Conservation (phyloP, 2,113 vertebrate species). For the Nyctereutes procyonoides region DNA sequence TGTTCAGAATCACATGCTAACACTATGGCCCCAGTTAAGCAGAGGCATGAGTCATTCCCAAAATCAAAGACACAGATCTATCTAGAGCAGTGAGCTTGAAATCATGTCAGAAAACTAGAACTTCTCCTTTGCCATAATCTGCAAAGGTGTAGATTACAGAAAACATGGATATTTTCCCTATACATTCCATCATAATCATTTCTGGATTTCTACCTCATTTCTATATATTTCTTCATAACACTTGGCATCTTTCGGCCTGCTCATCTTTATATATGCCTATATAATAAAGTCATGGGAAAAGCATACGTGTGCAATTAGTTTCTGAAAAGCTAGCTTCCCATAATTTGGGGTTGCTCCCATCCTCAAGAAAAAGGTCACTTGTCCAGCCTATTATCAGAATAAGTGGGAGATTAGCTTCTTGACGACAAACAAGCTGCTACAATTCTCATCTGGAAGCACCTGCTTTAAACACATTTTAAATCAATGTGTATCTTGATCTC, state of each 20-base stretch:
- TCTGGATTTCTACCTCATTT: background rate
- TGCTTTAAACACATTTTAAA: background rate
- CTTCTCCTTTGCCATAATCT: background rate
- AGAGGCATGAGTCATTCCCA: constrained; percentile 52
- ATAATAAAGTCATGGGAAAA: constrained; percentile 9
- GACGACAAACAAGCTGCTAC: background rate
- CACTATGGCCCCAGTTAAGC: background rate
- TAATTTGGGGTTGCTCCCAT: background rate
- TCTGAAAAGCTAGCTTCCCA: background rate
- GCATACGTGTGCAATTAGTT: background rate
- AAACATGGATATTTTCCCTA: background rate
- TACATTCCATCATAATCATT: background rate
- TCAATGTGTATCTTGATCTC: background rate
- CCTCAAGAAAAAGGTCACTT: background rate
- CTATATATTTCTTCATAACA: background rate
- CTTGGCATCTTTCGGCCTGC: background rate
- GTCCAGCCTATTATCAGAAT: background rate
- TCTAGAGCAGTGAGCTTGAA: constrained; percentile 43
- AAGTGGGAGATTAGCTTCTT: background rate
- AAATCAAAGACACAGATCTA: constrained; percentile 61
- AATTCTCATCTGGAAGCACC: background rate
- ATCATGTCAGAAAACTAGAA: background rate
- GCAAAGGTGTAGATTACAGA: background rate
- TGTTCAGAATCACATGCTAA: constrained; percentile 54
- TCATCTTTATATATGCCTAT: background rate